These are phyloP conservation scores for Hedya salicella DNA, from an alignment of 2,888 invertebrate genomes.

Conservation along the genomic window DNA sequence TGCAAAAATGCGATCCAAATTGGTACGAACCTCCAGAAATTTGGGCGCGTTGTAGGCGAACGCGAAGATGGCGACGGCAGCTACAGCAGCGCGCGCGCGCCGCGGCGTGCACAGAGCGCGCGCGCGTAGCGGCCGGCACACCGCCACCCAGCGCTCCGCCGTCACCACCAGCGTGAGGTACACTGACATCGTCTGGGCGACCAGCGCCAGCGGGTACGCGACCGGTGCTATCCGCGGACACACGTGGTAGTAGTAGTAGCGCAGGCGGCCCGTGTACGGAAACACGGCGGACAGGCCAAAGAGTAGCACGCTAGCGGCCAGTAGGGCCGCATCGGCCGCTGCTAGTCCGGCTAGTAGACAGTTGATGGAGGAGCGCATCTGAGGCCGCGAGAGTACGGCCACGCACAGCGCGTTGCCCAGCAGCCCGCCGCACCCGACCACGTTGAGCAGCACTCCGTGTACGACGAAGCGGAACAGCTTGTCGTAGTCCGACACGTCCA, in stretches of 20 bases:
- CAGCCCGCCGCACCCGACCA: slow-evolving; percentile 92
- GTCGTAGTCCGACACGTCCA: slow-evolving; percentile 71
- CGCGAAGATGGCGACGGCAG: slow-evolving; percentile 92
- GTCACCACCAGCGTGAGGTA: slow-evolving; percentile 96
- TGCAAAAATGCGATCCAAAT: no score
- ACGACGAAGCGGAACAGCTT: slow-evolving; percentile 91
- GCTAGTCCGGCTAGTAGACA: slow-evolving; percentile 97
- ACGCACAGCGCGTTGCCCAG: slow-evolving; percentile 96
- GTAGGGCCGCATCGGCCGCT: slow-evolving; percentile 95
- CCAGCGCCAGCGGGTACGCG: slow-evolving; percentile 93
- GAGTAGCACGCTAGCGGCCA: slow-evolving; percentile 92
- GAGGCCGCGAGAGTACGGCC: slow-evolving; percentile 95
- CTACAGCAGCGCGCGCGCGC: slow-evolving; percentile 91
- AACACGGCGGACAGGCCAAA: slow-evolving; percentile 95
- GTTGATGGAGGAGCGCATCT: slow-evolving; percentile 98
- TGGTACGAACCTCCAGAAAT: slow-evolving; percentile 85
- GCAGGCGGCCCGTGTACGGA: slow-evolving; percentile 91
- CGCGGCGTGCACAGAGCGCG: slow-evolving; percentile 96
- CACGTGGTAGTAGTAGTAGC: slow-evolving; percentile 91
- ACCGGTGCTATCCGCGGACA: slow-evolving; percentile 92
- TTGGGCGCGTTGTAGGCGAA: slow-evolving; percentile 94
- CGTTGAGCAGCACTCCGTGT: slow-evolving; percentile 92
- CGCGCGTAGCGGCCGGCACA: slow-evolving; percentile 95
- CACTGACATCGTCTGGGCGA: slow-evolving; percentile 96
- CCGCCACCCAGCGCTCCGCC: slow-evolving; percentile 97